Conservation (phyloP, 2,113 vertebrate species). For the Argyrosomus japonicus region DNA sequence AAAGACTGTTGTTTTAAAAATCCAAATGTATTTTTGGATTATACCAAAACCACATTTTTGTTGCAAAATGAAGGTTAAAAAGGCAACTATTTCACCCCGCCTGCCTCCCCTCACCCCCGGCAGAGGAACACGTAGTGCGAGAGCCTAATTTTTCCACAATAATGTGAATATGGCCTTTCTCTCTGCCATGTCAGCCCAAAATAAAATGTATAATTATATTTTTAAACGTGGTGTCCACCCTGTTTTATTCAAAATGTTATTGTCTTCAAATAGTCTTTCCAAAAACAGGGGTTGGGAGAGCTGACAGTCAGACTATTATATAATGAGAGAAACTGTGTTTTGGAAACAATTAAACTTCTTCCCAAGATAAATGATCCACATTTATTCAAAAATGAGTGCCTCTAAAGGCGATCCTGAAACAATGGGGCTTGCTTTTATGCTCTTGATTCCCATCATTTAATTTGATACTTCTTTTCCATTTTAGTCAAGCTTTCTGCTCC, state of each 20-base stretch:
- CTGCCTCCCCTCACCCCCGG: no score
- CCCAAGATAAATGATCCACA: background rate
- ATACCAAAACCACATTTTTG: no score
- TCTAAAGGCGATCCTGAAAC: conserved; percentile 20
- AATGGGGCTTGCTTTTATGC: background rate
- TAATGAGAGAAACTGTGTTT: background rate
- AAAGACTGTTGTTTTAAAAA: no score
- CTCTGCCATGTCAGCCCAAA: no score
- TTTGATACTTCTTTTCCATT: conserved; percentile 36
- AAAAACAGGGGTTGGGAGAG: background rate
- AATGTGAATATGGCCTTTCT: background rate
- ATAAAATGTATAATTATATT: no score
- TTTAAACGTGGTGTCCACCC: no score
- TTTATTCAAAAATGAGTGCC: background rate
- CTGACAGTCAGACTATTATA: background rate
- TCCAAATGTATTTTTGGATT: no score
- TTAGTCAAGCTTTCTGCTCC: conserved; percentile 23
- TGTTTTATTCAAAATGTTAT: no score
- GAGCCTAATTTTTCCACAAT: background rate
- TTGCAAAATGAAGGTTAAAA: no score
- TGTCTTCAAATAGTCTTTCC: background rate
- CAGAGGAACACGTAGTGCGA: no score
- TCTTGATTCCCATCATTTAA: conserved; percentile 10
- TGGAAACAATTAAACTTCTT: background rate
- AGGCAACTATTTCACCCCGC: no score